Evolutionary conservation across 2,797 vertebrate species (phyloP).

Genomic region (Dermochelys coriacea): DNA sequence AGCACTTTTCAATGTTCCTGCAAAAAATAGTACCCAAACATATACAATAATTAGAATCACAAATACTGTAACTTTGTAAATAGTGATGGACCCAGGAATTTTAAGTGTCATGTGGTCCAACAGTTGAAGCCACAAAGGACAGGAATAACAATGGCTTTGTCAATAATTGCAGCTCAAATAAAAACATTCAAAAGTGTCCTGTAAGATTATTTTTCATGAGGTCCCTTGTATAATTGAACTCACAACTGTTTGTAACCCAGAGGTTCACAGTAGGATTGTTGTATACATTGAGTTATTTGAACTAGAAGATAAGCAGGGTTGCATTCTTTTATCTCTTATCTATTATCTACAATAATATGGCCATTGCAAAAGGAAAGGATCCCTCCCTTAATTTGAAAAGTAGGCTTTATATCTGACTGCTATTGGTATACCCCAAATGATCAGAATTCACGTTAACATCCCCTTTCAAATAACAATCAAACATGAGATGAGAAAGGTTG

Average conservation of each 20-base stretch:
- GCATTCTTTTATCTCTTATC: background rate
- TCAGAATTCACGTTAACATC: background rate
- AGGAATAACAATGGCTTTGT: background rate
- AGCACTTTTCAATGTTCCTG: background rate
- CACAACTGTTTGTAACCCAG: background rate
- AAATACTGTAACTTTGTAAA: background rate
- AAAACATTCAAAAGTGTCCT: background rate
- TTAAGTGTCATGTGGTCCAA: accelerated
- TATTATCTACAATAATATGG: background rate
- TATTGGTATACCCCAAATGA: background rate
- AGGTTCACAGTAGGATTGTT: background rate
- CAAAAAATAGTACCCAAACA: background rate
- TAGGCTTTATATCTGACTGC: background rate
- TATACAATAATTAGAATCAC: background rate
- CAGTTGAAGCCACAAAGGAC: background rate
- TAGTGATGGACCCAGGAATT: background rate
- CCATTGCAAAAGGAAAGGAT: background rate
- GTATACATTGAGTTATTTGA: background rate
- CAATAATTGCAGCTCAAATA: slow-evolving; percentile 3
- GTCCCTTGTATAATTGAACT: background rate
- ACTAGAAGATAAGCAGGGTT: background rate
- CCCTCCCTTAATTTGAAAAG: background rate
- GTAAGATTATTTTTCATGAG: background rate
- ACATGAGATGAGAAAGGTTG: background rate
- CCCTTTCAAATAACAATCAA: background rate